These are phyloP conservation scores for Archocentrus centrarchus DNA, from an alignment of 2,113 vertebrate species.

Conservation along the genomic window DNA sequence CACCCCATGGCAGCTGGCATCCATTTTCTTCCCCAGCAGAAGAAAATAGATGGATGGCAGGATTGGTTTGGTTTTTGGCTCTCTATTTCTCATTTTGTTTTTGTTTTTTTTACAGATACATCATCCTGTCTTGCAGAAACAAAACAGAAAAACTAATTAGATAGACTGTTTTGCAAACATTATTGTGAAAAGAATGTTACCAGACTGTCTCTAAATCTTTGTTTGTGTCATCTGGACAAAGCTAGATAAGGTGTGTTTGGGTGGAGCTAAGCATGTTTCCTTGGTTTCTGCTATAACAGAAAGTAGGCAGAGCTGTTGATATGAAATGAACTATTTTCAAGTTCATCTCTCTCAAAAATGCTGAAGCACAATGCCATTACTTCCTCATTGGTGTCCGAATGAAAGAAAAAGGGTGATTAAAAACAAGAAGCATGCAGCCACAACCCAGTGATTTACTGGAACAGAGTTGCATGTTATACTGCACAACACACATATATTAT, in stretches of 20 bases:
- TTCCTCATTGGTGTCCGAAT: slow-evolving; percentile 49
- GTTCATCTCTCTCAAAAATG: slow-evolving; percentile 50
- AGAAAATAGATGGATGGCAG: no score
- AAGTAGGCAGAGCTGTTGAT: slow-evolving; percentile 33
- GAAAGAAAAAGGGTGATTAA: background rate
- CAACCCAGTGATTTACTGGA: background rate
- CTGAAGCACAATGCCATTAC: slow-evolving; percentile 42
- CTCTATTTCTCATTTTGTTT: slow-evolving; percentile 5
- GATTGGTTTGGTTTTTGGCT: background rate
- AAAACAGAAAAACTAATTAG: slow-evolving; percentile 1
- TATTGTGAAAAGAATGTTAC: slow-evolving; percentile 5
- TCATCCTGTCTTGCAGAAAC: slow-evolving; percentile 4
- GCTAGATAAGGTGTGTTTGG: slow-evolving; percentile 59
- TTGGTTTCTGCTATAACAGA: slow-evolving; percentile 59
- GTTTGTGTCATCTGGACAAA: slow-evolving; percentile 55
- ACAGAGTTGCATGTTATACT: background rate
- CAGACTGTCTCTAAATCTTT: slow-evolving; percentile 33
- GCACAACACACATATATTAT: background rate
- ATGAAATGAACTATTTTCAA: slow-evolving; percentile 62
- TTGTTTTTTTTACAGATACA: background rate
- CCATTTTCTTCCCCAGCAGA: no score
- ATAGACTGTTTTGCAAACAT: slow-evolving; percentile 6
- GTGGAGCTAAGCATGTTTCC: slow-evolving; percentile 46
- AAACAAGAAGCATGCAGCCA: background rate
- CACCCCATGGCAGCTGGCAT: no score